These are phyloP conservation scores for Enteromius fasciolatus DNA, from an alignment of 2,797 vertebrate genomes.

Conservation along the genomic window DNA sequence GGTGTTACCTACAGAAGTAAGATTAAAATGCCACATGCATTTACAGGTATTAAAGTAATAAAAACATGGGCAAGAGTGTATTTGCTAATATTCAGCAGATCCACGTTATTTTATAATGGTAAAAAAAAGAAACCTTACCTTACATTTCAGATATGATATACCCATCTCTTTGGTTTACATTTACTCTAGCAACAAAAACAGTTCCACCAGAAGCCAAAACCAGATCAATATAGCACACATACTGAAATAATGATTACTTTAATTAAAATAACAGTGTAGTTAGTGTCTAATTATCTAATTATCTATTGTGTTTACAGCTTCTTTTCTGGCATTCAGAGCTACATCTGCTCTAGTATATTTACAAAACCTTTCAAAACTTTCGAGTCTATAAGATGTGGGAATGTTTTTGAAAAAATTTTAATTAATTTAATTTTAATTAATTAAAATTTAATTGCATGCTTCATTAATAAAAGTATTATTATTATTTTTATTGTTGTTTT, in stretches of 20 bases:
- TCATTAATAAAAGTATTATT: background rate
- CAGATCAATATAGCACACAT: background rate
- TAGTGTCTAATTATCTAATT: background rate
- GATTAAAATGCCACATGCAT: background rate
- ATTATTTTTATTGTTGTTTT: too few relatives aligned
- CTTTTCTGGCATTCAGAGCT: background rate
- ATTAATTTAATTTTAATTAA: too few relatives aligned
- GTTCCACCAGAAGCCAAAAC: background rate
- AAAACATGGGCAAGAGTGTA: background rate
- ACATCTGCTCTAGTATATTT: background rate
- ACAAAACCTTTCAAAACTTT: background rate
- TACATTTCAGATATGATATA: background rate
- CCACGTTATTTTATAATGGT: background rate
- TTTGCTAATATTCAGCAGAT: background rate
- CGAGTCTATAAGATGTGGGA: background rate
- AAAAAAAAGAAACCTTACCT: background rate
- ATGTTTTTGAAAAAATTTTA: background rate
- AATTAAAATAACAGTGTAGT: background rate
- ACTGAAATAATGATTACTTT: background rate
- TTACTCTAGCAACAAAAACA: background rate
- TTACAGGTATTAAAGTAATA: background rate
- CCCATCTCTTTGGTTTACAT: background rate
- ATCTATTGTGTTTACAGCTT: background rate
- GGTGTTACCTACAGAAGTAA: too few relatives aligned
- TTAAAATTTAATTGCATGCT: too few relatives aligned